These are phyloP conservation scores for Epinotia brunnichana DNA, from an alignment of 2,888 invertebrate genomes.

Conservation along the genomic window DNA sequence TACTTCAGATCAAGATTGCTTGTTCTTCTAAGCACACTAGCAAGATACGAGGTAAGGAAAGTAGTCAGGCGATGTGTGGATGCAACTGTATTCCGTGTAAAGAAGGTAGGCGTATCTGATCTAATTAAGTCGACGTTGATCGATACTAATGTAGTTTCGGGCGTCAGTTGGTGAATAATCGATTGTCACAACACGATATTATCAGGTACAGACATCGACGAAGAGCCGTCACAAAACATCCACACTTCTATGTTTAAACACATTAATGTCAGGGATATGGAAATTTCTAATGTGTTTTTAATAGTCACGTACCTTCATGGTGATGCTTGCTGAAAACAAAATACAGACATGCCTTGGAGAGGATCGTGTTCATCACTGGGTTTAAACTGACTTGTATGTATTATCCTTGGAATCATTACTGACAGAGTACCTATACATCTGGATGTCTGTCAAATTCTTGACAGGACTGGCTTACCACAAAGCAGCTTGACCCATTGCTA, in stretches of 20 bases:
- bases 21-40: not conserved
- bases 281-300: slow-evolving; percentile 9
- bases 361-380: too few species aligned
- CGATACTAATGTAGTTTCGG: slow-evolving; percentile 78
- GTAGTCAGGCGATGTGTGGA: slow-evolving; percentile 24
- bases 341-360: not conserved
- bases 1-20: not conserved
- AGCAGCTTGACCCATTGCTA: too few species aligned
- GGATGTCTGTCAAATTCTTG: too few species aligned
- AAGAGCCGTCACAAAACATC: slow-evolving; percentile 39
- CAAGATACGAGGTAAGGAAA: slow-evolving; percentile 3
- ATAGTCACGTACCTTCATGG: not conserved
- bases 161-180: slow-evolving; percentile 75
- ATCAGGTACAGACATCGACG: slow-evolving; percentile 57
- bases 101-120: slow-evolving; percentile 77
- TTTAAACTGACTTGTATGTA: too few species aligned
- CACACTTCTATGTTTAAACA: slow-evolving; percentile 34
- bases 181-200: slow-evolving; percentile 79
- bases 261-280: slow-evolving; percentile 11
- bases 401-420: too few species aligned
- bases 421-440: too few species aligned
- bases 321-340: not conserved
- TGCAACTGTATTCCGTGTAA: slow-evolving; percentile 47
- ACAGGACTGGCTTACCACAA: too few species aligned
- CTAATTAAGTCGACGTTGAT: slow-evolving; percentile 82